Evolutionary conservation across 1,140 invertebrate species (phyloP).

Genomic region (Dufourea novaeangliae): DNA sequence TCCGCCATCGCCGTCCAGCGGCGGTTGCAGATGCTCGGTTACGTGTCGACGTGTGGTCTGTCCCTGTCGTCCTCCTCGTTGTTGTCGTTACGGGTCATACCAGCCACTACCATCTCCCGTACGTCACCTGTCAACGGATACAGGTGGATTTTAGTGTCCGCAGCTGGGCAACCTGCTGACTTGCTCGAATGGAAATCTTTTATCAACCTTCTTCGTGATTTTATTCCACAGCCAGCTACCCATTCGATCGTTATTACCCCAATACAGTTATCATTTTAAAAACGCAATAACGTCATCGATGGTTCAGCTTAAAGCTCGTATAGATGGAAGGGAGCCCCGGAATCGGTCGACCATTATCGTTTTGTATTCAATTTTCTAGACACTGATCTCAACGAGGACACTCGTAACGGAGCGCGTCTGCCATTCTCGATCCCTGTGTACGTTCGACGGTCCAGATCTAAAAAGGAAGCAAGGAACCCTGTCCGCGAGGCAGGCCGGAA

Average conservation of each 20-base stretch:
- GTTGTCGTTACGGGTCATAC: slow-evolving; percentile 35
- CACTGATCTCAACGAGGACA: neutral
- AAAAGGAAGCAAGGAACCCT: no score
- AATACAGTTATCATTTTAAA: no score
- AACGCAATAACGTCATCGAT: no score
- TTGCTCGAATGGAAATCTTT: no score
- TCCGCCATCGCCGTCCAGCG: slow-evolving; percentile 56
- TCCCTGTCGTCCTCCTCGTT: slow-evolving; percentile 2
- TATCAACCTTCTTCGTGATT: no score
- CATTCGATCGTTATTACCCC: no score
- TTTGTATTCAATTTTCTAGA: slow-evolving; percentile 7
- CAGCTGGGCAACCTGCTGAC: neutral
- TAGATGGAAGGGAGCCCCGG: neutral
- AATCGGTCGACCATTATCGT: neutral
- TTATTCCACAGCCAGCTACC: no score
- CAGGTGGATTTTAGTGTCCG: neutral
- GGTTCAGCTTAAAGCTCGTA: no score
- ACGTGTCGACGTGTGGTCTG: slow-evolving; percentile 31
- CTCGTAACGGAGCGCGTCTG: neutral
- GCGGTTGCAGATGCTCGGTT: slow-evolving; percentile 35
- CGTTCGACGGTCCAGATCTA: neutral
- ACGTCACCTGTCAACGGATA: slow-evolving; percentile 35
- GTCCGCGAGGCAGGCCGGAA: neutral
- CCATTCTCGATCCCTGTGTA: neutral
- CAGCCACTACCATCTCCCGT: slow-evolving; percentile 14